A percentile compares a stretch with the other conserved stretches of the same genome.
Evolutionary conservation across 2,888 invertebrate genomes (phyloP).

Genomic region (Cancer borealis): DNA sequence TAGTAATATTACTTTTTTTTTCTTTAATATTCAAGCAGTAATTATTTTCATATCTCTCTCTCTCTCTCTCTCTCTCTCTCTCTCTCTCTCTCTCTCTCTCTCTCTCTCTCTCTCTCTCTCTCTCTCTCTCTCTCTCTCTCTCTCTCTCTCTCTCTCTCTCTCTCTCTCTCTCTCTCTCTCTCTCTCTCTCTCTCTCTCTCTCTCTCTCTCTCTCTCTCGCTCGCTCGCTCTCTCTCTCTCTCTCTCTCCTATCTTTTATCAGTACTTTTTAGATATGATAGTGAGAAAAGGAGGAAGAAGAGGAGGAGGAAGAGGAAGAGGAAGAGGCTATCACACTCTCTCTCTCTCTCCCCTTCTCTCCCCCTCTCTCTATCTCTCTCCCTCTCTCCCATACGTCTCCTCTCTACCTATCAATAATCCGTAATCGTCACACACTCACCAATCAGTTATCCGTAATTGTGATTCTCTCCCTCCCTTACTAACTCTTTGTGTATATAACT

Average conservation of each 20-base stretch:
- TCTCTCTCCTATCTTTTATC: neutral
- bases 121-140: neutral
- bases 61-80: neutral
- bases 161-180: neutral
- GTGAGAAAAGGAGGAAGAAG: too few species aligned
- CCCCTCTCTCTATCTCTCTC: conserved; percentile 56
- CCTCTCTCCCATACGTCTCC: conserved; percentile 8
- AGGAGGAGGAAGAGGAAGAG: too few species aligned
- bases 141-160: neutral
- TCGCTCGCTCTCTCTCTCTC: neutral
- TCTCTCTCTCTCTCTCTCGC: neutral
- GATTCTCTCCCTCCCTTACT: neutral
- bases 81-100: conserved; percentile 20
- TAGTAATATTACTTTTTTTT: too few species aligned
- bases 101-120: neutral
- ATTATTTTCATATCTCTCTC: too few species aligned
- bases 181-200: neutral
- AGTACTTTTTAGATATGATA: too few species aligned
- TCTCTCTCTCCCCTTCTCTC: conserved; percentile 6
- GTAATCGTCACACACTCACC: neutral
- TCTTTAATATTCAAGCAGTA: too few species aligned
- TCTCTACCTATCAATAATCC: neutral
- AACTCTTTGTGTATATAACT: neutral
- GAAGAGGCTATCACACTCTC: neutral
- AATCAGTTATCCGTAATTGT: neutral